phyloP scores from a whole-genome alignment of 1,140 invertebrate species.

The Micrasema longulum region DNA sequence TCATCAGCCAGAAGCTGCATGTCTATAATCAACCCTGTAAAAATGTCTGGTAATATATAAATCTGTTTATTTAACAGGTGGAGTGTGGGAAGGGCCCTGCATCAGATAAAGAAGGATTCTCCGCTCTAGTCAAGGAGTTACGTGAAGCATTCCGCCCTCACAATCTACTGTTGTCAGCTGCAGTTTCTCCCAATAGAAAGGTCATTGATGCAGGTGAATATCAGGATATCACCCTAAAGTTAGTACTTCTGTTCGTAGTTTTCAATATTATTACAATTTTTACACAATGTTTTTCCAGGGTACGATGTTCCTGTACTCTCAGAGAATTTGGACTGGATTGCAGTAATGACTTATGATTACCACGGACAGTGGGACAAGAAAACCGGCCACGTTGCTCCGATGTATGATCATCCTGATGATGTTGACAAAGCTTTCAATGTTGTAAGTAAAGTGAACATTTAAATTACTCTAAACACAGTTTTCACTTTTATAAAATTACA shows the following conservation, averaged over 20 bases:
- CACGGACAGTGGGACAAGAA: conserved; percentile 92
- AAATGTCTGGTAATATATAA: too few species aligned
- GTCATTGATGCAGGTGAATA: conserved; percentile 79
- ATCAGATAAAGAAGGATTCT: conserved; percentile 82
- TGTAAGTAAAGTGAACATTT: too few species aligned
- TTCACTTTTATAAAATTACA: too few species aligned
- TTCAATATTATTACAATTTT: too few species aligned
- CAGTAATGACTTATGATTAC: conserved; percentile 92
- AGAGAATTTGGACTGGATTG: conserved; percentile 86
- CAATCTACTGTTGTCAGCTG: conserved; percentile 80
- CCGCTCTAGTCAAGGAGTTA: conserved; percentile 77
- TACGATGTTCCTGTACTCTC: conserved; percentile 81
- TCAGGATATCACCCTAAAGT: background rate
- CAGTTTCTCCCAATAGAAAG: conserved; percentile 86
- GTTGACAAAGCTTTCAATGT: conserved; percentile 82
- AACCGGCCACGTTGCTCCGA: conserved; percentile 88
- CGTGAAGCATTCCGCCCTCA: conserved; percentile 77
- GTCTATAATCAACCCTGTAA: too few species aligned
- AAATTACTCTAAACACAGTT: too few species aligned
- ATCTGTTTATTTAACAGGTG: conserved; percentile 66
- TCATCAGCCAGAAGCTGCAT: too few species aligned
- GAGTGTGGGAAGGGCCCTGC: conserved; percentile 82
- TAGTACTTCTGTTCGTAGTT: too few species aligned
- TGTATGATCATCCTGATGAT: conserved; percentile 81
- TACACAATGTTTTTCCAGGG: conserved; percentile 58